Conservation (phyloP, 2,888 invertebrate genomes). For the Nudaria mundana region DNA sequence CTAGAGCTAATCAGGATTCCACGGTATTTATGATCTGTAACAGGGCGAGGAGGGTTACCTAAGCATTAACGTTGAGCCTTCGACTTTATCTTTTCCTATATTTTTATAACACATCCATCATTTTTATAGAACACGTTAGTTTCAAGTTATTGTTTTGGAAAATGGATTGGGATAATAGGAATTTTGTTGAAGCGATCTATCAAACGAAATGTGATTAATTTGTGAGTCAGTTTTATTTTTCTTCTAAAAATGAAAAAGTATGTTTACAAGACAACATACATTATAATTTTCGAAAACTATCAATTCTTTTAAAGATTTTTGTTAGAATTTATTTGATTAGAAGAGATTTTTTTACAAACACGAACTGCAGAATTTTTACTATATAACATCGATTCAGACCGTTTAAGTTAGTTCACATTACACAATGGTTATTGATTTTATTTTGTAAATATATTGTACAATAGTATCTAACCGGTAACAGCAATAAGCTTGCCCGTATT, state of each 20-base stretch:
- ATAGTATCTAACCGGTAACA: too few relatives aligned
- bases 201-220: constrained; percentile 23
- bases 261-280: background rate
- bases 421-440: too few relatives aligned
- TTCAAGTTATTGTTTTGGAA: constrained; percentile 30
- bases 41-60: constrained; percentile 48
- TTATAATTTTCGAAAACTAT: too few relatives aligned
- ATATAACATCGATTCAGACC: too few relatives aligned
- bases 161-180: constrained; percentile 22
- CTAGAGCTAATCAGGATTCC: constrained; percentile 57
- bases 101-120: constrained; percentile 51
- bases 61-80: constrained; percentile 53
- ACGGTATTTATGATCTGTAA: constrained; percentile 61
- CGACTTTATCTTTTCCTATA: constrained; percentile 52
- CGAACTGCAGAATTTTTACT: too few relatives aligned
- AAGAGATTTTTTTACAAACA: too few relatives aligned
- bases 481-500: too few relatives aligned
- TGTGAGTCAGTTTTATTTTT: background rate
- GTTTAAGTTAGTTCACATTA: too few relatives aligned
- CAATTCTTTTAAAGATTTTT: too few relatives aligned
- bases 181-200: constrained; percentile 21
- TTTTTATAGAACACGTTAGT: constrained; percentile 33
- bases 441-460: too few relatives aligned
- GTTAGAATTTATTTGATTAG: too few relatives aligned
- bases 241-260: background rate